Conservation (phyloP, 1,140 invertebrate genomes). For the Colletes latitarsis region DNA sequence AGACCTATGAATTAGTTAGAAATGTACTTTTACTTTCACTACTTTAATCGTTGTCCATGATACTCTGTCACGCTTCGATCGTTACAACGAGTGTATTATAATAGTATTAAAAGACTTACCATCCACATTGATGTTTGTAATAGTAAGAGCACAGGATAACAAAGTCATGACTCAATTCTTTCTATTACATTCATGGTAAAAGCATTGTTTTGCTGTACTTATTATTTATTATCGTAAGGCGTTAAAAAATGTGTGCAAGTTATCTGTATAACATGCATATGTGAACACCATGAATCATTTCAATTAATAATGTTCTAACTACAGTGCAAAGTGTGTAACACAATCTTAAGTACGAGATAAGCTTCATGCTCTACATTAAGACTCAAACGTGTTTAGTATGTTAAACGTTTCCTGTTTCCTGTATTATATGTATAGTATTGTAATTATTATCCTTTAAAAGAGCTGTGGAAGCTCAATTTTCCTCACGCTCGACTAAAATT, state of each 20-base stretch:
- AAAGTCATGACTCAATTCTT: no score
- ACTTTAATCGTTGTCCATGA: not conserved
- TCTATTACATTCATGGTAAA: not conserved
- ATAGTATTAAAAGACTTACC: constrained; percentile 19
- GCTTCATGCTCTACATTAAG: not conserved
- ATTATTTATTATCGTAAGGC: not conserved
- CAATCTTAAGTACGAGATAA: not conserved
- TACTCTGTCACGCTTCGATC: not conserved
- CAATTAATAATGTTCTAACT: constrained; percentile 17
- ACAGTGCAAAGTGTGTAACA: not conserved
- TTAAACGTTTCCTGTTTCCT: not conserved
- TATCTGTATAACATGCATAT: constrained; percentile 7
- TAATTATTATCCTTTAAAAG: not conserved
- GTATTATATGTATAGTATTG: not conserved
- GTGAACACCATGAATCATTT: not conserved
- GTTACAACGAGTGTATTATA: not conserved
- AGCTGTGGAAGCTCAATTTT: not conserved
- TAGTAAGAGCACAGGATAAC: not conserved
- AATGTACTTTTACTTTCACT: no score
- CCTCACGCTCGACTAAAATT: not conserved
- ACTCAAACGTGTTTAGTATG: not conserved
- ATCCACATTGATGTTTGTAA: not conserved
- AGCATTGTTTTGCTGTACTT: not conserved
- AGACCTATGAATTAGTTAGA: not conserved
- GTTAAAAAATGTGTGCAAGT: not conserved